Conservation (phyloP, 1,140 invertebrate genomes). For the Drosophila insularis region DNA sequence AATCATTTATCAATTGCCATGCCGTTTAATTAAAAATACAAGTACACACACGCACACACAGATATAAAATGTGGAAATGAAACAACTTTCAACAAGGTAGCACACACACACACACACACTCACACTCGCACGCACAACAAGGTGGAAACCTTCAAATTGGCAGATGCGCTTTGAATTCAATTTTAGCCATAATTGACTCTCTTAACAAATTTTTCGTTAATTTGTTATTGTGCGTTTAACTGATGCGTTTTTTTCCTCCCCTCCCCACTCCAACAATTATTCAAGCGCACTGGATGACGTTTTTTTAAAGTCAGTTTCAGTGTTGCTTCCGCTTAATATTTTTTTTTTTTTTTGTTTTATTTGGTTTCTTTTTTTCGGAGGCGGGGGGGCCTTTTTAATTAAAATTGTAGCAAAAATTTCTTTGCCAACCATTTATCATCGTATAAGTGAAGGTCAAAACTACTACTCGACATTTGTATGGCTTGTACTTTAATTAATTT, state of each 20-base stretch:
- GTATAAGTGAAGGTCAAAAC: slow-evolving; percentile 48
- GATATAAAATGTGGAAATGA: slow-evolving; percentile 22
- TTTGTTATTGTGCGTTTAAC: slow-evolving; percentile 59
- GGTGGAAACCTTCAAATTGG: slow-evolving; percentile 54
- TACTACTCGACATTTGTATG: slow-evolving; percentile 42
- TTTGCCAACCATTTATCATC: slow-evolving; percentile 59
- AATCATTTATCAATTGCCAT: slow-evolving; percentile 29
- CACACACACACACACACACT: slow-evolving; percentile 16
- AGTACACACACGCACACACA: background rate
- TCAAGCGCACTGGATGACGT: slow-evolving; percentile 58
- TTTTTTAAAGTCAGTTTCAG: slow-evolving; percentile 23
- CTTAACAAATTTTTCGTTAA: slow-evolving; percentile 39
- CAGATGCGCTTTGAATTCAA: slow-evolving; percentile 54
- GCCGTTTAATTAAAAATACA: slow-evolving; percentile 12
- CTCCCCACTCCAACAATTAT: slow-evolving; percentile 43
- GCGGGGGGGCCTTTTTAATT: slow-evolving; percentile 49
- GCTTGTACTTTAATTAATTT: slow-evolving; percentile 69
- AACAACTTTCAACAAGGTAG: slow-evolving; percentile 45
- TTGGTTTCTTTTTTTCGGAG: slow-evolving; percentile 29
- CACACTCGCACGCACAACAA: slow-evolving; percentile 17
- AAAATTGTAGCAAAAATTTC: slow-evolving; percentile 73
- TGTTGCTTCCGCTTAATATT: slow-evolving; percentile 48
- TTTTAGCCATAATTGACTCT: slow-evolving; percentile 66
- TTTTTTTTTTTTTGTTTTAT: slow-evolving; percentile 32
- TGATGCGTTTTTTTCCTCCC: slow-evolving; percentile 26